These are phyloP conservation scores for Diglossa cyanea DNA, from an alignment of 2,797 vertebrate species.

Conservation along the genomic window DNA sequence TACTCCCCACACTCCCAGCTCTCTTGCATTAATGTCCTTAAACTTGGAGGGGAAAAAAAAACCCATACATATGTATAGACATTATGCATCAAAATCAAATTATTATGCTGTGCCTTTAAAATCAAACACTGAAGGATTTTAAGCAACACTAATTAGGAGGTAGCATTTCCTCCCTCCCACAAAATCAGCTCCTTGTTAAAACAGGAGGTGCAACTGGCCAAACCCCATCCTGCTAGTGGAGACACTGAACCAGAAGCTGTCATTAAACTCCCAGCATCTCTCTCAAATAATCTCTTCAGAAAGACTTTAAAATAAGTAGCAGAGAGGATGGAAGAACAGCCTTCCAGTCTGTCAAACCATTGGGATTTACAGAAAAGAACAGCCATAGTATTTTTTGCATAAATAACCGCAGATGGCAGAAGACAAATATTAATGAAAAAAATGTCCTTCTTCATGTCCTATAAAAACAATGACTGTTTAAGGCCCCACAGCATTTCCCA, in stretches of 20 bases:
- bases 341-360: neutral
- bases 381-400: neutral
- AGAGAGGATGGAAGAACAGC: neutral
- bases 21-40: neutral
- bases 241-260: constrained; percentile 26
- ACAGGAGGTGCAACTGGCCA: constrained; percentile 24
- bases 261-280: constrained; percentile 1
- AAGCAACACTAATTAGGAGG: constrained; percentile 28
- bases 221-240: constrained; percentile 17
- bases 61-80: neutral
- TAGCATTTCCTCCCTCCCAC: constrained; percentile 27
- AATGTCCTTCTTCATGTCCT: neutral
- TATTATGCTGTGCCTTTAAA: constrained; percentile 30
- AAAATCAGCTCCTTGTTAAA: constrained; percentile 4
- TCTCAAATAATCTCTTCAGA: neutral
- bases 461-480: neutral
- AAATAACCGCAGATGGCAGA: neutral
- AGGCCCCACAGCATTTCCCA: neutral
- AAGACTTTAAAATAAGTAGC: neutral
- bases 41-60: neutral
- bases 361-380: neutral
- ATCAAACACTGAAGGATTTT: neutral
- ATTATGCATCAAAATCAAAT: neutral
- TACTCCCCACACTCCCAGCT: neutral
- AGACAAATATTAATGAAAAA: neutral